Evolutionary conservation across 2,888 invertebrate genomes (phyloP).

Genomic region (Yponomeuta cagnagella): DNA sequence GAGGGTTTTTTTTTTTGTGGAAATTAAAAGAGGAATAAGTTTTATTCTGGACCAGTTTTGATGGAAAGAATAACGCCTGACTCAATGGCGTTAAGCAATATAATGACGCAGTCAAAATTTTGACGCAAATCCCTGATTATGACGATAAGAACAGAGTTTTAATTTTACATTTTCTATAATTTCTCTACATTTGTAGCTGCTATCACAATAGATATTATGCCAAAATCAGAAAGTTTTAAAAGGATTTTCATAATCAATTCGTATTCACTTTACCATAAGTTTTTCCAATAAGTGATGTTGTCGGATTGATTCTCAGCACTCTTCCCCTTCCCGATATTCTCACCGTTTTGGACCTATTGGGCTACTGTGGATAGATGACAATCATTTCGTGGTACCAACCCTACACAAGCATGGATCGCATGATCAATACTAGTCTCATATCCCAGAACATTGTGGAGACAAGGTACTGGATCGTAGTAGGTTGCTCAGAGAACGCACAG

Average conservation of each 20-base stretch:
- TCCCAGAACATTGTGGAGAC: neutral
- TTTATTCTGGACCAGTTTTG: too few species aligned
- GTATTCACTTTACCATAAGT: neutral
- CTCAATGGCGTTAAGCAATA: too few species aligned
- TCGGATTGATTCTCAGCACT: neutral
- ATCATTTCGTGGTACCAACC: neutral
- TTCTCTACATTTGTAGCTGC: neutral
- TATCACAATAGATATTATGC: neutral
- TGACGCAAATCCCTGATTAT: neutral
- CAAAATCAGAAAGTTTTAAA: neutral
- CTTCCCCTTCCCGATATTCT: neutral
- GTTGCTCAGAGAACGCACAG: too few species aligned
- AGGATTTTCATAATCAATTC: neutral
- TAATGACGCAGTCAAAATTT: neutral
- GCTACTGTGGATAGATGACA: neutral
- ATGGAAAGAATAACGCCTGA: too few species aligned
- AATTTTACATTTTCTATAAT: constrained; percentile 20
- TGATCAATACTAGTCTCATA: neutral
- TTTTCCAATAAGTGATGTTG: neutral
- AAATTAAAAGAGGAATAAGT: too few species aligned
- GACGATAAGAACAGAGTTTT: neutral
- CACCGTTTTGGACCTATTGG: neutral
- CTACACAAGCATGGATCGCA: neutral
- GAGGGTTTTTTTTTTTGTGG: too few species aligned
- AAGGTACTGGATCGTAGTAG: neutral